Evolutionary conservation across 2,888 invertebrate genomes (phyloP), one percentile per base, ranked within the genome.

Genomic region (Rhagophthalmus giganteus): DNA sequence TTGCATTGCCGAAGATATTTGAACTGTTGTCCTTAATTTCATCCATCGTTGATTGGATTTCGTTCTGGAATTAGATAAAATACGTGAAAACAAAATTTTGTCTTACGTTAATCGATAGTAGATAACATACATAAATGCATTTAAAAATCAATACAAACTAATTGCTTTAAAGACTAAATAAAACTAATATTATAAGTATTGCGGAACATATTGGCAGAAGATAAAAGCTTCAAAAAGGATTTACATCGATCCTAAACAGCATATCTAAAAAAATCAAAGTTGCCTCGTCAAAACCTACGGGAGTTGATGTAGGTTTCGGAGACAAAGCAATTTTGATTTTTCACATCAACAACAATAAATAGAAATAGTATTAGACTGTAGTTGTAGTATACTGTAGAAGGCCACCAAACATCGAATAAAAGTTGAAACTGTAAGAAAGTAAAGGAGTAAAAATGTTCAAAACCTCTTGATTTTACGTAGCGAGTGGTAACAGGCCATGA

Each of bases 21-120:
- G 93, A 65, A 94, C 94, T 35, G 95, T 95, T 44, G 93, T 94
- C 62, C 95, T 82, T 59, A 97, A 81, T 77, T 96, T 94, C 88
- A 94, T 90, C 92, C 97, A 97, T 78, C 94, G 84, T 74, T 94
- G 91, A 77, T 93, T 94, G 72, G 93, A 90, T 76, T 90, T 90
- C 72, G 90, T 90, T 84, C 92, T 92, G 83, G 50, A 78, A 71
- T 46, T 55, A 58, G 32, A 48, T n/a, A n/a, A n/a, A 20, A 20
- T 20, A 20, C 20, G 20, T n/a, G n/a, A n/a, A n/a, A n/a, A n/a
- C n/a, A n/a, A n/a, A n/a, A n/a, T n/a, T n/a, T n/a, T n/a, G n/a
- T n/a, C n/a, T n/a, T n/a, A n/a, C n/a, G n/a, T n/a, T n/a, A n/a
- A n/a, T n/a, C n/a, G 40, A 54, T 45, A 47, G 15, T 14, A 26